A percentile compares a stretch with the other conserved stretches of the same genome.
Conservation (phyloP, 2,888 invertebrate genomes). For the Koerneria pararmatus region DNA sequence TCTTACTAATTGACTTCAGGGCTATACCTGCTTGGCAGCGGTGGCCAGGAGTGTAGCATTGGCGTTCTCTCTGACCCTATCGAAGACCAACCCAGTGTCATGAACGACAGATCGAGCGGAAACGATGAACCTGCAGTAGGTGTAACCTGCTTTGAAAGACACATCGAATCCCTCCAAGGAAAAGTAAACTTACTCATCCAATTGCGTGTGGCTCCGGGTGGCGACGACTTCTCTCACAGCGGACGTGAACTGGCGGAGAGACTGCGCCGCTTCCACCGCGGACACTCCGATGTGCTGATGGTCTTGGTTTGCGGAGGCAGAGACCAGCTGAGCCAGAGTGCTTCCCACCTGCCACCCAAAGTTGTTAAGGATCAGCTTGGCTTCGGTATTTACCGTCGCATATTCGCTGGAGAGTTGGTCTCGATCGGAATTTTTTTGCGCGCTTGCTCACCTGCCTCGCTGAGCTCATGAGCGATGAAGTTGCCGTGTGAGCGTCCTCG, state of each 20-base stretch:
- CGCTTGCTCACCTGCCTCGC: constrained; percentile 13
- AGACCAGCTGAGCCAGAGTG: constrained; percentile 78
- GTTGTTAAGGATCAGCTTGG: background rate
- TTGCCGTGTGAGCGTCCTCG: constrained; percentile 7
- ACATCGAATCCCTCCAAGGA: too few species aligned
- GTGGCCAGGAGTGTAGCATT: constrained; percentile 40
- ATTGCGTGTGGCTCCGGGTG: constrained; percentile 38
- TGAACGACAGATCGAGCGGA: constrained; percentile 53
- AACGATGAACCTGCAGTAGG: constrained; percentile 34
- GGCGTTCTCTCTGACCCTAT: constrained; percentile 45
- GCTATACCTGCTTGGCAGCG: constrained; percentile 62
- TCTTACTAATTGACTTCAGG: constrained; percentile 74
- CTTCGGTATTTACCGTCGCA: background rate
- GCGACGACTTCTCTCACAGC: constrained; percentile 45
- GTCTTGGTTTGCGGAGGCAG: constrained; percentile 79
- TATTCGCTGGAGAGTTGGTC: too few species aligned
- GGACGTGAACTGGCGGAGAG: constrained; percentile 47
- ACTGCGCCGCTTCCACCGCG: constrained; percentile 49
- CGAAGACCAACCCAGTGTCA: constrained; percentile 52
- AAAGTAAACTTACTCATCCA: constrained; percentile 29
- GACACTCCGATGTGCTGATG: constrained; percentile 67
- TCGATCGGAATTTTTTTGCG: too few species aligned
- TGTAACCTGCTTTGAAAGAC: constrained; percentile 10
- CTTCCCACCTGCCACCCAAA: constrained; percentile 67
- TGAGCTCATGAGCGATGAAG: constrained; percentile 10